phyloP scores from a whole-genome alignment of 2,797 vertebrate species.

The Cyprinodon diabolis region DNA sequence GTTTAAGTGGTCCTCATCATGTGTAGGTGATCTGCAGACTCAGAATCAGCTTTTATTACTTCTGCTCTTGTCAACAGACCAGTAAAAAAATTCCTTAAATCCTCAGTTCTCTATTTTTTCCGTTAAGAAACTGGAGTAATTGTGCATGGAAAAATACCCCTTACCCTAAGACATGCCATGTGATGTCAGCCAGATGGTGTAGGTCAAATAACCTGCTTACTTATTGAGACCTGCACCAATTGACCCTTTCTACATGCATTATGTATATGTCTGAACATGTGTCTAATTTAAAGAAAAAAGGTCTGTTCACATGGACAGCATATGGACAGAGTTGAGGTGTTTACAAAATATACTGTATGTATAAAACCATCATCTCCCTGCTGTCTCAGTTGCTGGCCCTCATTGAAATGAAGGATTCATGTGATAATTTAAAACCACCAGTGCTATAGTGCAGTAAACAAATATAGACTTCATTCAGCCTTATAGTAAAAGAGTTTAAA shows the following conservation, averaged over 20 bases:
- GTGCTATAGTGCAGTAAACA: conserved; percentile 13
- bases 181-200: conserved; percentile 34
- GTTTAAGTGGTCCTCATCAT: neutral
- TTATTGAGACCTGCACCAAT: conserved; percentile 10
- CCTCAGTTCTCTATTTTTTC: neutral
- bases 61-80: neutral
- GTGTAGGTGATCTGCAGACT: neutral
- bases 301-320: neutral
- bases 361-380: neutral
- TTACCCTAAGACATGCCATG: neutral
- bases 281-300: conserved; percentile 13
- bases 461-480: neutral
- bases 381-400: neutral
- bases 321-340: neutral
- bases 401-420: conserved; percentile 6
- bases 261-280: conserved; percentile 2
- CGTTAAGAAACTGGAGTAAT: neutral
- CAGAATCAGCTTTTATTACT: neutral
- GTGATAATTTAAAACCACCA: conserved; percentile 6
- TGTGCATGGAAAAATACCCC: neutral
- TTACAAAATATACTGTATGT: neutral
- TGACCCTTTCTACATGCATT: conserved; percentile 28
- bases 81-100: neutral
- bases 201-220: conserved; percentile 35
- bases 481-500: conserved; percentile 21